Conservation (phyloP, 2,113 vertebrate genomes). For the Dryoscopus gambensis region DNA sequence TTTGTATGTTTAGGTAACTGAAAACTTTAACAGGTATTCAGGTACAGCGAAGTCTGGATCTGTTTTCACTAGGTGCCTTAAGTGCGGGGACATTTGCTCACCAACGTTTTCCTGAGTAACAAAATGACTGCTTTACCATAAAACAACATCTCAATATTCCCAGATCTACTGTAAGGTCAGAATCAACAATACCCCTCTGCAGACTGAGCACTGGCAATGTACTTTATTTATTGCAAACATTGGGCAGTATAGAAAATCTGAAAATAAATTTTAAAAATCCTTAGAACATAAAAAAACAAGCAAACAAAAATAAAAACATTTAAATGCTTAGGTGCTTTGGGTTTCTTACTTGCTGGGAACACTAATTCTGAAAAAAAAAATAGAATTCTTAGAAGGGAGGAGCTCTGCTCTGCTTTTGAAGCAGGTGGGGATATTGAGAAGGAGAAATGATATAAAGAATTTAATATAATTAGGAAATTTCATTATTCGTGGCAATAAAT, state of each 20-base stretch:
- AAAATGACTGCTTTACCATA: not conserved
- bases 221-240: not conserved
- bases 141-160: not conserved
- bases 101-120: not conserved
- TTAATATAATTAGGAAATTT: not conserved
- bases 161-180: not conserved
- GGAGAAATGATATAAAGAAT: not conserved
- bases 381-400: not conserved
- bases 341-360: not conserved
- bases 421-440: not conserved
- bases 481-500: not conserved
- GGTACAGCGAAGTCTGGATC: not conserved
- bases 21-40: not conserved
- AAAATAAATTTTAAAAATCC: not conserved
- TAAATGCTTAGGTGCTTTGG: not conserved
- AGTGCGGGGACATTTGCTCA: not conserved
- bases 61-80: not conserved
- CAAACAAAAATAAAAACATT: not conserved
- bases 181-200: not conserved
- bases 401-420: not conserved
- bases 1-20: not conserved
- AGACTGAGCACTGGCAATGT: not conserved
- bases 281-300: fast-evolving
- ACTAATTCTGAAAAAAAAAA: not conserved
- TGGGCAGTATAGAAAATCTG: not conserved